Base-by-base conservation (phyloP, 2,797 vertebrate species). In the Platalea minor region DNA sequence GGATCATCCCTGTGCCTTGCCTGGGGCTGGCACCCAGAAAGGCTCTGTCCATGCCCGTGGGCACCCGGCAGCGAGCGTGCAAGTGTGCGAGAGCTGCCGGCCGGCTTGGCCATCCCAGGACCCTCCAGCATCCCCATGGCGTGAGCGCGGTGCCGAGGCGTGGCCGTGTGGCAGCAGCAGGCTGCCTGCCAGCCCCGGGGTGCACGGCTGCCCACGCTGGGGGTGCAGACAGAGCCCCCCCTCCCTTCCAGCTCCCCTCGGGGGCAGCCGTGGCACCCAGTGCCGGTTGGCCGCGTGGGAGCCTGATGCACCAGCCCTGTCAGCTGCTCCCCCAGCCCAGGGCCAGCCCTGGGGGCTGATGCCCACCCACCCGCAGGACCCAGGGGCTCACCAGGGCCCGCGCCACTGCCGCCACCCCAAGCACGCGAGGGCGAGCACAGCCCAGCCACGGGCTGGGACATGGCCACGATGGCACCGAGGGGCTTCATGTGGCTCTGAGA, bases 341-440 rank as follows among this genome's bases (percentile, higher is more conserved):
- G 17, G 59, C 51, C 5, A 3, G 9, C 39, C 25, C 80, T 7
- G 29, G 33, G 33, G 29, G 11, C 10, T 12, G 28, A 60, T 21
- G 20, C 16, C 33, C 86, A 63, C 28, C 16, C 37, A 46, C 54
- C 45, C 7, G 1, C 0, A 6, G 59, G 17, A 63, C 13, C 2
- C 17, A 31, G 43, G 18, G n/a, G 11, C 26, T 33, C 7, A 0
- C 53, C 39, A 59, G 4, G 24, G 17, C 29, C 43, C 3, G 0
- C 0, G 3, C 18, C 3, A 1, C 48, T 43, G 56, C 12, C 3
- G 3, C 35, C 41, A 68, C 11, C 5, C 13, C 56, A n/a, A 35
- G 7, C 0, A 1, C 2, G 3, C 2, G 3, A 45, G 18, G n/a
- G 45, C 1, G 4, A 56, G 46, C 28, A 20, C 1, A 2, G 60